Evolutionary conservation across 2,797 vertebrate genomes (phyloP), one percentile per base, ranked within the genome.

Genomic region (Sandelia bainsii): DNA sequence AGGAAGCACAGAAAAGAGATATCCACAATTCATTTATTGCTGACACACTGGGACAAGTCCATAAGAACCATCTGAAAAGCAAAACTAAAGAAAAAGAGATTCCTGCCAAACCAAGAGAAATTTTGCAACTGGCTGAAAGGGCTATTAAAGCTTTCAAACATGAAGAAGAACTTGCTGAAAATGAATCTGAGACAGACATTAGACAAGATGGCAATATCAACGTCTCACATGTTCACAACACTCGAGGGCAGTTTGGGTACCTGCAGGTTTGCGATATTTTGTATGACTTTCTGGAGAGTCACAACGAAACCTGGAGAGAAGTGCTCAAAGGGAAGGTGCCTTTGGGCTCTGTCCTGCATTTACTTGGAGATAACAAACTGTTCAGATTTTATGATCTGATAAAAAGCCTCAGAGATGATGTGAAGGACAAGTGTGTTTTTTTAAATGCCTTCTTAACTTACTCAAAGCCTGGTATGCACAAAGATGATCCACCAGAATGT

Each of bases 31-130:
- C 77, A 0, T 75, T 85, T 14, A 9, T 87, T 37, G 78, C 75
- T 39, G 70, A 87, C 37, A 87, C 80, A 40, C 72, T 85, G 11
- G 85, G 85, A 3, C 82, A 83, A 53, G 67, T 87, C n/a, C 0
- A 83, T n/a, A 87, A 85, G 27, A 53, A 85, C 49, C 34, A 0
- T 13, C 12, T 87, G 22, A 71, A 32, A 12, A 40, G 27, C 23
- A 7, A 8, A 16, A 1, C 3, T n/a, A 34, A 34, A 34, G 8
- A 19, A 1, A 45, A 8, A 3, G 0, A 6, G 2, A 0, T 0
- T 6, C 0, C 1, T 19, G 12, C 7, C 5, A n/a, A 1, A 1
- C 3, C 39, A 11, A 1, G 5, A 39, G 0, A 44, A 1, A 40
- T 79, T 44, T 14, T 77, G 6, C 1, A 14, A 1, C 14, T 79